Base-by-base conservation (phyloP, 2,888 invertebrate genomes). In the Syrista parreyssii region DNA sequence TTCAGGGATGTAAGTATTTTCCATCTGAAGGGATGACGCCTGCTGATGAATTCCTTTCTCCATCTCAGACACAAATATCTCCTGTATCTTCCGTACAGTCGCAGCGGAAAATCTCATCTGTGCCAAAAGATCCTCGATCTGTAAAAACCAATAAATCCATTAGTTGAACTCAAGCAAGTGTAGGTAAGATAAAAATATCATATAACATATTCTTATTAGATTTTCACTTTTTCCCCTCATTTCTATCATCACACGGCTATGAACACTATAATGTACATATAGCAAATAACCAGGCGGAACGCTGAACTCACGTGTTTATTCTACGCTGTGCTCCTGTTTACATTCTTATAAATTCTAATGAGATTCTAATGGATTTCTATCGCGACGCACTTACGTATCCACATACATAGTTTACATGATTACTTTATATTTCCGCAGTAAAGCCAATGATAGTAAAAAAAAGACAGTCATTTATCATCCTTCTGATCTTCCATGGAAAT, bases 1-100 rank as follows among this genome's bases (percentile, higher is more conserved):
- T 88, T 95, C 95, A 0, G 96, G 95, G 74, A 96, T 94, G 86
- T 95, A 96, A 0, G 96, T 96, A 90, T 96, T 96, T 88, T 95
- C 95, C 96, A 96, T 96, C 90, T 95, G 95, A 81, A 96, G 90
- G 36, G 95, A 95, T 75, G 96, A 96, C 12, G 94, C 93, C 84
- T 93, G 90, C 86, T 93, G 92, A 40, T 92, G 92, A 73, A 96
- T 93, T 0, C 96, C 95, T 31, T 92, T 91, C 84, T 94, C 93
- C 91, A 96, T 92, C 92, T 96, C 95, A 6, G 92, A 91, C 80
- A 92, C 90, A 88, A 96, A 96, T 72, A 94, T 94, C 30, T 92
- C 92, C 73, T 91, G 92, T 77, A 95, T 93, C 79, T 92, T 92
- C 78, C 92, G 89, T 80, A 94, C 92, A 23, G 91, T 91, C 9